phyloP scores from a whole-genome alignment of 1,140 invertebrate genomes.

The Bombus waltoni region DNA sequence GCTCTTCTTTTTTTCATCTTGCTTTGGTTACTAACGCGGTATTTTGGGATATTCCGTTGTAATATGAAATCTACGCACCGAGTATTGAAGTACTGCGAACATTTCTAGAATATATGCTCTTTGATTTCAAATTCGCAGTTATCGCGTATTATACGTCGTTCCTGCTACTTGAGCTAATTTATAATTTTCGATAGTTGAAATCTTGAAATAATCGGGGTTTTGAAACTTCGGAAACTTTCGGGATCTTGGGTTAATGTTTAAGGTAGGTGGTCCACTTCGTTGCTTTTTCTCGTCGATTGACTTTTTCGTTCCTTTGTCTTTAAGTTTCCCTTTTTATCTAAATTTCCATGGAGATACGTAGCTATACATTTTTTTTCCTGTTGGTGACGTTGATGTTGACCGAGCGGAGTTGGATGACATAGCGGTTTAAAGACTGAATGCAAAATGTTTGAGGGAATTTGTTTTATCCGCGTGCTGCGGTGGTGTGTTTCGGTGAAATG shows the following conservation, averaged over 20 bases:
- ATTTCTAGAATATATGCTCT: too few species aligned
- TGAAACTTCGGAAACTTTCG: background rate
- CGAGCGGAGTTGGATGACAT: background rate
- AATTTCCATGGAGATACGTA: background rate
- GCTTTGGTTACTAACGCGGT: too few species aligned
- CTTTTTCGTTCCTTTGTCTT: background rate
- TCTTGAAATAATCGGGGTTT: background rate
- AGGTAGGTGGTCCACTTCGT: background rate
- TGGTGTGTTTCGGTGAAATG: background rate
- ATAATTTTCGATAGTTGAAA: too few species aligned
- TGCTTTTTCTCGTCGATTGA: background rate
- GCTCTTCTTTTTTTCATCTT: too few species aligned
- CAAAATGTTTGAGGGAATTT: constrained; percentile 16
- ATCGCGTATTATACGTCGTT: too few species aligned
- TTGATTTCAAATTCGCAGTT: too few species aligned
- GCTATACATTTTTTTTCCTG: background rate
- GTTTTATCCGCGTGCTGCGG: background rate
- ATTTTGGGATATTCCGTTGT: too few species aligned
- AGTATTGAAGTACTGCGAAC: too few species aligned
- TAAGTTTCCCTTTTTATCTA: background rate
- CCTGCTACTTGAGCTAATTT: too few species aligned
- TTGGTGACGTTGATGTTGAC: background rate
- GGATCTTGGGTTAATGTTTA: background rate
- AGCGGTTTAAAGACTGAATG: constrained; percentile 14
- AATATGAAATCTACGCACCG: too few species aligned